Evolutionary conservation across 1,140 invertebrate species (phyloP).

Genomic region (Ceratosolen solmsi): DNA sequence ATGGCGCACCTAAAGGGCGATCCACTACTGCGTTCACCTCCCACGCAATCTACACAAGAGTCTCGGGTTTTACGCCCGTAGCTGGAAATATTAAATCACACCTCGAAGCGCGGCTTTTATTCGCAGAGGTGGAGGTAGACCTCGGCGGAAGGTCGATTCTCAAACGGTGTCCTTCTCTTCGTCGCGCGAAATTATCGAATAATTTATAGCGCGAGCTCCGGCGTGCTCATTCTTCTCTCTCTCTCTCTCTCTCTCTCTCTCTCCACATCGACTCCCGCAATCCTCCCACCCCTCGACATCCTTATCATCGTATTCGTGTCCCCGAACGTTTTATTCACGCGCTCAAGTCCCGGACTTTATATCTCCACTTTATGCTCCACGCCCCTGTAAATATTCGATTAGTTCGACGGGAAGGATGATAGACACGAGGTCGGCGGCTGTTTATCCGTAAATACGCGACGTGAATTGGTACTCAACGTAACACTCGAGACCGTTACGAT

Average conservation of each 20-base stretch:
- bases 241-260: no score
- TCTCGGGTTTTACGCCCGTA: conserved; percentile 65
- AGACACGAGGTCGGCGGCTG: no score
- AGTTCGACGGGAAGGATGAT: no score
- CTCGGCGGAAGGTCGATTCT: background rate
- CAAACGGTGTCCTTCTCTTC: background rate
- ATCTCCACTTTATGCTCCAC: no score
- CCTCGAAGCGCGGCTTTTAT: conserved; percentile 57
- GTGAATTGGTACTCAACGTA: no score
- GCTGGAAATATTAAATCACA: conserved; percentile 71
- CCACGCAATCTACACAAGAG: background rate
- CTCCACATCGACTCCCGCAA: no score
- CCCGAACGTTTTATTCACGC: no score
- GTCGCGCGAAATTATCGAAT: background rate
- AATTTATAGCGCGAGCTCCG: background rate
- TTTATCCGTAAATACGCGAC: no score
- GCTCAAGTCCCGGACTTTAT: no score
- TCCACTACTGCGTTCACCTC: background rate
- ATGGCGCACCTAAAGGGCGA: background rate
- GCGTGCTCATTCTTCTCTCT: background rate
- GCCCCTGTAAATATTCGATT: no score
- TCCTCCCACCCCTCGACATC: no score
- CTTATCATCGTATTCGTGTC: no score
- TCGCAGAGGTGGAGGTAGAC: background rate
- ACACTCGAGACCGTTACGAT: background rate